Conservation (phyloP, 1,140 invertebrate species). For the Pissodes strobi region DNA sequence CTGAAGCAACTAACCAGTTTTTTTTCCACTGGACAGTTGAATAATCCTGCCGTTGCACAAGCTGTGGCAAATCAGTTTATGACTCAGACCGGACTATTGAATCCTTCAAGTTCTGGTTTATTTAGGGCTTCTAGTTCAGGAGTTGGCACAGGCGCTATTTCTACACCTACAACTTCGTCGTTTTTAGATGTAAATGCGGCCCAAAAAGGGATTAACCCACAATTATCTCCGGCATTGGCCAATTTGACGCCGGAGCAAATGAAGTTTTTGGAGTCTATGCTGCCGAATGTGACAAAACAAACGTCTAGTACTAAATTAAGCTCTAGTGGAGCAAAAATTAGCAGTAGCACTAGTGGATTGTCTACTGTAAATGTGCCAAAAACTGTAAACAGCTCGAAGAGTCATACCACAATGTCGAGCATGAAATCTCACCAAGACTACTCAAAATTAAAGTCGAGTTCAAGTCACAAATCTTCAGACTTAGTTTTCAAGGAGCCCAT, state of each 20-base stretch:
- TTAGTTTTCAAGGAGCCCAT: no score
- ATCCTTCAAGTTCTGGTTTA: slow-evolving; percentile 6
- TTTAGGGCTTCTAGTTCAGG: background rate
- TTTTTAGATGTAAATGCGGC: background rate
- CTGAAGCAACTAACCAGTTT: slow-evolving; percentile 41
- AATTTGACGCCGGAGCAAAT: slow-evolving; percentile 22
- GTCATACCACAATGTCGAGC: background rate
- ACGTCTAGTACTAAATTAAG: background rate
- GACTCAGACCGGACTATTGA: slow-evolving; percentile 23
- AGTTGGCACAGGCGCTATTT: background rate
- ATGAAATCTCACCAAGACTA: background rate
- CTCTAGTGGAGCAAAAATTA: slow-evolving; percentile 5
- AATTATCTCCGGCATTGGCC: slow-evolving; percentile 3
- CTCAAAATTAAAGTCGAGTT: background rate
- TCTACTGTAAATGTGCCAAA: no score
- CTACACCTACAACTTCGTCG: background rate
- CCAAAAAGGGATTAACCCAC: slow-evolving; percentile 10
- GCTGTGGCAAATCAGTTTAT: slow-evolving; percentile 37
- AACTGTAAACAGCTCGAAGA: no score
- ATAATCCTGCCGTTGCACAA: slow-evolving; percentile 34
- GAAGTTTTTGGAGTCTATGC: slow-evolving; percentile 34
- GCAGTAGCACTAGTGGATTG: no score
- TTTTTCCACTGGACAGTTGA: slow-evolving; percentile 39
- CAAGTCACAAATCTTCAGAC: background rate
- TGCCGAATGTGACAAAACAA: slow-evolving; percentile 14